Percentiles rank a stretch among this genome's conserved stretches.
These are phyloP conservation scores for Umimayanthus kanabou DNA, from an alignment of 92 coral and sea anemone genomes.

Conservation along the genomic window DNA sequence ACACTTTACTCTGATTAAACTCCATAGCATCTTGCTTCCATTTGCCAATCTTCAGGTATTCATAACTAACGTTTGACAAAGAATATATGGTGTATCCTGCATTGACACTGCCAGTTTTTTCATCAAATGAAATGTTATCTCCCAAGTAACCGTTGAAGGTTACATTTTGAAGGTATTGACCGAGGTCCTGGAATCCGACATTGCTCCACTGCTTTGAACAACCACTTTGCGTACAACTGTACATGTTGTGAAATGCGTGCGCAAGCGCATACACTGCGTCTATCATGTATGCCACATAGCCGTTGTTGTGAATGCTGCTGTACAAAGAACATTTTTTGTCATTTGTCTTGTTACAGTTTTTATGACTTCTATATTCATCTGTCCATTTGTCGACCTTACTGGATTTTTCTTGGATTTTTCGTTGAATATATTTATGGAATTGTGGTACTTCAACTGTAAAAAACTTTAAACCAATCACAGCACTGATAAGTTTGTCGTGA, in stretches of 20 bases:
- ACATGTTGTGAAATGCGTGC: slow-evolving; percentile 72
- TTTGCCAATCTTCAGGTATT: slow-evolving; percentile 47
- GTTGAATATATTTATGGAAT: slow-evolving; percentile 34
- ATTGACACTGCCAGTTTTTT: slow-evolving; percentile 43
- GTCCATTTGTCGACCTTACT: slow-evolving; percentile 46
- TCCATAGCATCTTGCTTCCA: slow-evolving; percentile 44
- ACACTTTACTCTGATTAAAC: slow-evolving; percentile 9
- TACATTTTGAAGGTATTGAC: slow-evolving; percentile 52
- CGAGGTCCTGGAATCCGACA: slow-evolving; percentile 44
- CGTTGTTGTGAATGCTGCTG: slow-evolving; percentile 53
- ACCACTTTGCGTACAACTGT: slow-evolving; percentile 48
- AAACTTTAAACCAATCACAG: slow-evolving; percentile 62
- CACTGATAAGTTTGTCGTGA: slow-evolving; percentile 45
- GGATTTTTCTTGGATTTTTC: slow-evolving; percentile 2
- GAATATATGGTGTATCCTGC: slow-evolving; percentile 58
- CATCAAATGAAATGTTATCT: slow-evolving; percentile 41
- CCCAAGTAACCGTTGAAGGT: slow-evolving; percentile 56
- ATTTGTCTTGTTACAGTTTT: slow-evolving; percentile 21
- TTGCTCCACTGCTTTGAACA: slow-evolving; percentile 43
- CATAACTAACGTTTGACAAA: slow-evolving; percentile 29
- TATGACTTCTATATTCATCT: slow-evolving; percentile 28
- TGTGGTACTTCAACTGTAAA: slow-evolving; percentile 39
- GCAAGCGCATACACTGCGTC: slow-evolving; percentile 81
- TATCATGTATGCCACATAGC: slow-evolving; percentile 70
- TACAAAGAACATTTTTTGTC: slow-evolving; percentile 15